Percentiles rank a stretch among this genome's conserved stretches.
These are phyloP conservation scores for Syncerus caffer DNA, from an alignment of 2,797 vertebrate genomes.

Conservation along the genomic window DNA sequence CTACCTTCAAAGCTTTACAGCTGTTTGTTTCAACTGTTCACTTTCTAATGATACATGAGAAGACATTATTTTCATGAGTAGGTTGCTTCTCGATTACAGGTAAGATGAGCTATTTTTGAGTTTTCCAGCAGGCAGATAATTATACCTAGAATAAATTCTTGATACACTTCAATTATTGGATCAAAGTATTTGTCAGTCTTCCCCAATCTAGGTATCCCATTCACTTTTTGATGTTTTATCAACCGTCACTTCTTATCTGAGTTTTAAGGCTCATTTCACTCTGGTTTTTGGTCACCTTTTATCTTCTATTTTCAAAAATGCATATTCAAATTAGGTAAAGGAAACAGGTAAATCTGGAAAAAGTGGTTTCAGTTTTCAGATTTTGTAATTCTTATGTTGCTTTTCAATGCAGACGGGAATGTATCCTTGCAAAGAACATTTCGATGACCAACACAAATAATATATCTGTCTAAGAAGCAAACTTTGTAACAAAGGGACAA, in stretches of 20 bases:
- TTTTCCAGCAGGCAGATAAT: conserved; percentile 24
- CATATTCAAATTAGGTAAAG: conserved; percentile 43
- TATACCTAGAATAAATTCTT: not conserved
- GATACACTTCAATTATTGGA: not conserved
- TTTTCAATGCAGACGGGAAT: conserved; percentile 62
- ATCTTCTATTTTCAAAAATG: conserved; percentile 54
- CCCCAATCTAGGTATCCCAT: not conserved
- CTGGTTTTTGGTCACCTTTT: conserved; percentile 36
- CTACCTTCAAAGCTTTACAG: not conserved
- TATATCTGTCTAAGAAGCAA: conserved; percentile 52
- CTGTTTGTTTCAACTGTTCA: not conserved
- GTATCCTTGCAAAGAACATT: conserved; percentile 57
- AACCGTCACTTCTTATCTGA: conserved; percentile 14
- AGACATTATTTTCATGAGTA: conserved; percentile 11
- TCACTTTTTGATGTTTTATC: conserved; percentile 24
- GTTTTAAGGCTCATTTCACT: conserved; percentile 52
- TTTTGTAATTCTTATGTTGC: conserved; percentile 30
- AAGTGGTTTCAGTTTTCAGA: conserved; percentile 29
- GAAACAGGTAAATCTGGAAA: conserved; percentile 1
- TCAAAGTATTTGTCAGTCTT: not conserved
- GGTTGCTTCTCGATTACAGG: conserved; percentile 28
- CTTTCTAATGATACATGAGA: conserved; percentile 7
- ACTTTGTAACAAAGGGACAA: conserved; percentile 50
- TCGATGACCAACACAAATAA: conserved; percentile 50
- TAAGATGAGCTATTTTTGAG: not conserved